Evolutionary conservation across 2,113 vertebrate genomes (phyloP).

Genomic region (Anoura caudifer): DNA sequence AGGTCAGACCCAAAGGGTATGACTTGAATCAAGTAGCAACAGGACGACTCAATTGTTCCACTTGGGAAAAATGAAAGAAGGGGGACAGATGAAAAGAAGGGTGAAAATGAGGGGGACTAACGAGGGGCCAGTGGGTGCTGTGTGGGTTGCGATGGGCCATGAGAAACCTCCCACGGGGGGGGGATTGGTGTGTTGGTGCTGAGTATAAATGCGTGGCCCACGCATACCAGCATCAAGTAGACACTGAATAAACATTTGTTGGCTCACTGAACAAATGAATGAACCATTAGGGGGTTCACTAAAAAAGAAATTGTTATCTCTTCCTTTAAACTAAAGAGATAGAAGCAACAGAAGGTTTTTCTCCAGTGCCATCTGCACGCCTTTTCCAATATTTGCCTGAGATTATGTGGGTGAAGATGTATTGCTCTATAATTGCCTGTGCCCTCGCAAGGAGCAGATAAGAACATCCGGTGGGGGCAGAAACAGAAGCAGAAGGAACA

Average conservation of each 20-base stretch:
- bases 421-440: slow-evolving; percentile 44
- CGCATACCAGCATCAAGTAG: not conserved
- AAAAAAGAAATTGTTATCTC: slow-evolving; percentile 37
- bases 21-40: not conserved
- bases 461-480: slow-evolving; percentile 62
- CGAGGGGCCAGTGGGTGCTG: not conserved
- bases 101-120: not conserved
- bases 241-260: slow-evolving; percentile 11
- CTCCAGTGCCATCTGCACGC: not conserved
- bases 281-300: slow-evolving; percentile 32
- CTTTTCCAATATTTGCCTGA: slow-evolving; percentile 41
- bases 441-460: slow-evolving; percentile 17
- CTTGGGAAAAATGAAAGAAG: not conserved
- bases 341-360: slow-evolving; percentile 33
- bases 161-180: not conserved
- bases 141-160: not conserved
- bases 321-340: slow-evolving; percentile 45
- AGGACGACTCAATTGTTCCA: not conserved
- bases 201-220: not conserved
- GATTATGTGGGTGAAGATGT: slow-evolving; percentile 45
- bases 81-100: not conserved
- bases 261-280: slow-evolving; percentile 49
- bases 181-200: not conserved
- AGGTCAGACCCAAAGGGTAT: not conserved
- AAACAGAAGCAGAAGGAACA: slow-evolving; percentile 49